Percentiles rank a stretch among this genome's conserved stretches.
These are phyloP conservation scores for Hemithea aestivaria DNA, from an alignment of 2,888 invertebrate genomes.

Conservation along the genomic window DNA sequence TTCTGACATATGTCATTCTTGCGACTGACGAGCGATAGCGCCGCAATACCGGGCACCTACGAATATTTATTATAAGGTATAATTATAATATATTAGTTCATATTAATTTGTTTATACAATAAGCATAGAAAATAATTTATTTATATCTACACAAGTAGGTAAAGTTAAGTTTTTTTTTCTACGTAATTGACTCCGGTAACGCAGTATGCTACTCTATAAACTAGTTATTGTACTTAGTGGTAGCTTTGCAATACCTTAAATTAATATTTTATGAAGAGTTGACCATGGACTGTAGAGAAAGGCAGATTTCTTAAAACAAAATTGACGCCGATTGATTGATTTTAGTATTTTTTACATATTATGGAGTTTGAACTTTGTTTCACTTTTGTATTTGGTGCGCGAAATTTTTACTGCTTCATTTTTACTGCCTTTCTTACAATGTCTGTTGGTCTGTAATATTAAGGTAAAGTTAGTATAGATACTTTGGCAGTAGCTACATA, in stretches of 20 bases:
- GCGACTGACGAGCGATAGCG: no score
- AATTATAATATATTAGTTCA: not conserved
- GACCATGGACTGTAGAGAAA: no score
- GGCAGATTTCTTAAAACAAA: no score
- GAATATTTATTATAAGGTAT: no score
- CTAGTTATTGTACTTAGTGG: conserved; percentile 71
- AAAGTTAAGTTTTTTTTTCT: conserved; percentile 40
- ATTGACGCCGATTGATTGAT: no score
- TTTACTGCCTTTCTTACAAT: no score
- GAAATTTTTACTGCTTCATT: no score
- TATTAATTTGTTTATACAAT: conserved; percentile 12
- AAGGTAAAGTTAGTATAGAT: conserved; percentile 25
- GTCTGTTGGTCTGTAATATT: conserved; percentile 24
- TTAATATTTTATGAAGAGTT: conserved; percentile 17
- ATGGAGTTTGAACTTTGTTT: no score
- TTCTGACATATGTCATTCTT: no score
- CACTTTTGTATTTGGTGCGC: no score
- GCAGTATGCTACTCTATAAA: conserved; percentile 48
- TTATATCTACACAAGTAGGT: conserved; percentile 20
- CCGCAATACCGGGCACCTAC: no score
- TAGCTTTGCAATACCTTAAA: conserved; percentile 41
- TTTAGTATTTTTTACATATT: no score
- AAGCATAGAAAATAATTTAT: conserved; percentile 30
- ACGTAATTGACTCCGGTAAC: conserved; percentile 69
- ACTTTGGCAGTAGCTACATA: conserved; percentile 26